These are phyloP conservation scores for Microcebus tavaratra DNA, from an alignment of 2,113 vertebrate species.

Conservation along the genomic window DNA sequence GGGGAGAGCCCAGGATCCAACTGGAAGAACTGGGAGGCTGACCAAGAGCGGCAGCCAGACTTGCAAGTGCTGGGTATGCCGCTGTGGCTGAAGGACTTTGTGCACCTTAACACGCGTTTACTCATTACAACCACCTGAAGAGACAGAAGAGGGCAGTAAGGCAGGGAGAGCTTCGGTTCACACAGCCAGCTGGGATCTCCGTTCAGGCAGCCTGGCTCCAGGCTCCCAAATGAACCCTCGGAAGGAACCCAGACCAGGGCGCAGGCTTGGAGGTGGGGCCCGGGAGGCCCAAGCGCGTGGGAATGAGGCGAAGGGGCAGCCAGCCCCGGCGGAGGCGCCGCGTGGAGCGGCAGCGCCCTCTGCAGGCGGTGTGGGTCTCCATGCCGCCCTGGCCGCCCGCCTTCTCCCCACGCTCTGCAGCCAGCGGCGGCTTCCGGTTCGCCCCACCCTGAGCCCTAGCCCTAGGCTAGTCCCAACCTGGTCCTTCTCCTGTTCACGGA, in stretches of 20 bases:
- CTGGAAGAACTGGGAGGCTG: neutral
- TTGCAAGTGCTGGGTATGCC: neutral
- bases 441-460: neutral
- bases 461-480: neutral
- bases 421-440: fast-evolving
- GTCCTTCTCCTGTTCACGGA: neutral
- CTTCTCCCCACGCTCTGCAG: neutral
- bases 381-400: fast-evolving
- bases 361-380: neutral
- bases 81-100: no score
- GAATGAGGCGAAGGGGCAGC: neutral
- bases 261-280: neutral
- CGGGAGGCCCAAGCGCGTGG: fast-evolving
- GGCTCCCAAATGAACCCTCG: neutral
- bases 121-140: neutral
- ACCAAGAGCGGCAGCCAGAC: neutral
- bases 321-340: neutral
- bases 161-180: neutral
- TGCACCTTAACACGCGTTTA: neutral
- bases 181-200: neutral
- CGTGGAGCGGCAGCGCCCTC: slow-evolving; percentile 17
- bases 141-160: neutral
- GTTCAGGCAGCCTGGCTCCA: neutral
- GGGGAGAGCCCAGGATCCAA: neutral
- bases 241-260: neutral